Conservation (phyloP, 1,140 invertebrate genomes). For the Cydia splendana region DNA sequence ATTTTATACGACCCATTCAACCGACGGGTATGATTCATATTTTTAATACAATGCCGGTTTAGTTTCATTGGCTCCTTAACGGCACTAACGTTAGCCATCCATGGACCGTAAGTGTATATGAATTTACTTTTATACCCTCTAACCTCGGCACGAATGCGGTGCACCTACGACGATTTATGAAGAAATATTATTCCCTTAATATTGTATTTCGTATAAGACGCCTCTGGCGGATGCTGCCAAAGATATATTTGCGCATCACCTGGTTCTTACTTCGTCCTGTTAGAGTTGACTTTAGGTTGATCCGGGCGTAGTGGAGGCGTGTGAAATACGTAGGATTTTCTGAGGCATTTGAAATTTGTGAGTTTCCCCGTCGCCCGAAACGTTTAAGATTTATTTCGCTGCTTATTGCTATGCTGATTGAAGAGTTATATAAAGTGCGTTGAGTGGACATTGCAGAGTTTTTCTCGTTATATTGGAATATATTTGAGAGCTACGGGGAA, state of each 20-base stretch:
- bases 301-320: background rate
- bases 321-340: constrained; percentile 32
- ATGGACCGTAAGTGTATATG: constrained; percentile 21
- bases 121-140: constrained; percentile 30
- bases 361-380: constrained; percentile 20
- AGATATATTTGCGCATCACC: background rate
- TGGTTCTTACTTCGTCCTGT: background rate
- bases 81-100: constrained; percentile 5
- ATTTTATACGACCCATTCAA: constrained; percentile 5
- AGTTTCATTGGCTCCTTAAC: constrained; percentile 23
- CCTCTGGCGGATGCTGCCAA: background rate
- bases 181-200: constrained; percentile 33
- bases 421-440: constrained; percentile 26
- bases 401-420: constrained; percentile 30
- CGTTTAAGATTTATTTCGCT: constrained; percentile 32
- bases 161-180: constrained; percentile 29
- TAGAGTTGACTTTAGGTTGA: constrained; percentile 4
- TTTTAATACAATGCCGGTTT: constrained; percentile 27
- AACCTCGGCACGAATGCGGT: constrained; percentile 6
- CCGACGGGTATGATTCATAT: constrained; percentile 12
- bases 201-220: constrained; percentile 32
- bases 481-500: background rate
- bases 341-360: constrained; percentile 25
- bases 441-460: constrained; percentile 22
- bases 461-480: constrained; percentile 9